Percentiles rank a stretch among this genome's conserved stretches.
phyloP scores from a whole-genome alignment of 2,888 invertebrate species.

The Dermolepida albohirtum region DNA sequence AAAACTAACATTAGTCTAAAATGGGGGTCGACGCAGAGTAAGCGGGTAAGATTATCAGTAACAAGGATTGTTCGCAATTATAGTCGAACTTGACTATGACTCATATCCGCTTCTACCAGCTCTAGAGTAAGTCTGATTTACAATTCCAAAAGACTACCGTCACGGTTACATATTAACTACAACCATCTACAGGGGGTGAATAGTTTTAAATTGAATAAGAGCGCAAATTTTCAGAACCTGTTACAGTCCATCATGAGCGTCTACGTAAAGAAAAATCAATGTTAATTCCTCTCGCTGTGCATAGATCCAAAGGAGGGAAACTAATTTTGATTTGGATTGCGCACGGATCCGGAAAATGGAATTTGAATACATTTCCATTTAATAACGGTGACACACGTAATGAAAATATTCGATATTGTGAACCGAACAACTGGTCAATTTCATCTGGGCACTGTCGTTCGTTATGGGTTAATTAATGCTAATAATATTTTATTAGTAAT shows the following conservation, averaged over 20 bases:
- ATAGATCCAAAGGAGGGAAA: constrained; percentile 31
- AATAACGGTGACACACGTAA: constrained; percentile 29
- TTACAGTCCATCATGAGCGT: background rate
- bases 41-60: background rate
- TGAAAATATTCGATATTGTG: constrained; percentile 30
- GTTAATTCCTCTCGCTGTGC: constrained; percentile 13
- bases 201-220: constrained; percentile 4
- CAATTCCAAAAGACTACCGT: constrained; percentile 21
- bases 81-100: constrained; percentile 6
- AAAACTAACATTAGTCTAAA: too few relatives aligned
- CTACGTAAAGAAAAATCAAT: constrained; percentile 6
- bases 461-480: too few relatives aligned
- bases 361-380: constrained; percentile 38
- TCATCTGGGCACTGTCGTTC: too few relatives aligned
- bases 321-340: constrained; percentile 27
- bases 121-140: constrained; percentile 8
- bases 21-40: constrained; percentile 2
- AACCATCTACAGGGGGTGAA: constrained; percentile 1
- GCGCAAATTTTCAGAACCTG: background rate
- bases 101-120: background rate
- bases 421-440: too few relatives aligned
- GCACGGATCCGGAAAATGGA: constrained; percentile 35
- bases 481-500: too few relatives aligned
- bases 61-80: constrained; percentile 4
- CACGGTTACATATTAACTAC: constrained; percentile 3